Evolutionary conservation across 2,113 vertebrate genomes (phyloP).

Genomic region (Myiozetetes cayanensis): DNA sequence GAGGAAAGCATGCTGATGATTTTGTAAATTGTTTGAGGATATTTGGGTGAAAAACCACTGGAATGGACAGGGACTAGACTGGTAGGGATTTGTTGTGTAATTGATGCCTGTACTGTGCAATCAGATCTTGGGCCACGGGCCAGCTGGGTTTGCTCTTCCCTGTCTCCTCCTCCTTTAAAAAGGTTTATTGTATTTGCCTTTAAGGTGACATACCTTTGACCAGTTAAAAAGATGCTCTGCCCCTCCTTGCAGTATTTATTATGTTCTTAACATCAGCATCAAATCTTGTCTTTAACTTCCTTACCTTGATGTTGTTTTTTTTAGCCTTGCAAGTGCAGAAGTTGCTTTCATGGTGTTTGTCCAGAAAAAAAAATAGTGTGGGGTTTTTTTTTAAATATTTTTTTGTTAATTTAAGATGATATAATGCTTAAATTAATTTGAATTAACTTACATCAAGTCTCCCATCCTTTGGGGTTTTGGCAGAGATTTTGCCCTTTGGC

Average conservation of each 20-base stretch:
- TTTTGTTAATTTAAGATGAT: not conserved
- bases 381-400: not conserved
- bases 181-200: not conserved
- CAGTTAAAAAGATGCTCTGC: not conserved
- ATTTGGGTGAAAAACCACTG: not conserved
- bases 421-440: not conserved
- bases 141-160: not conserved
- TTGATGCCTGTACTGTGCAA: not conserved
- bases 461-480: not conserved
- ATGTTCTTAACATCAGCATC: not conserved
- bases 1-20: not conserved
- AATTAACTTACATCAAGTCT: not conserved
- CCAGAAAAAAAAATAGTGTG: not conserved
- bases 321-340: not conserved
- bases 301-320: not conserved
- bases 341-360: not conserved
- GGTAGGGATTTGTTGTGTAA: not conserved
- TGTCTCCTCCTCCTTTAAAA: not conserved
- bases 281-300: not conserved
- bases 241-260: not conserved
- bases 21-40: not conserved
- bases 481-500: not conserved
- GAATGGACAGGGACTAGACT: not conserved
- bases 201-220: not conserved
- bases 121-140: accelerated